Base-by-base conservation (phyloP, 2,113 vertebrate genomes). In the Tragelaphus buxtoni region DNA sequence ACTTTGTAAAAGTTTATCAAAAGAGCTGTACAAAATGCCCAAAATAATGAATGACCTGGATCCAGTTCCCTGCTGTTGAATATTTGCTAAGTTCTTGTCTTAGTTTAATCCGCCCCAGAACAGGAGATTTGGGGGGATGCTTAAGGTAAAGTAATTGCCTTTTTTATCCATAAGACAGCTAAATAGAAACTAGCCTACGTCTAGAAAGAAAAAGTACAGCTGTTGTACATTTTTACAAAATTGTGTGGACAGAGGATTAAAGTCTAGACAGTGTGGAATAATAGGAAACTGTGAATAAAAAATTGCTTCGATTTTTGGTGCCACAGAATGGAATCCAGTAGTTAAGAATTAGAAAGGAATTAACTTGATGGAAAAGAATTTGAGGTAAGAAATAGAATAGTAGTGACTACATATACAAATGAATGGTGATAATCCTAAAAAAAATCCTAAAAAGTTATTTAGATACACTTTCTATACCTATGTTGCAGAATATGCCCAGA, bases 291-390 rank as follows among this genome's bases (percentile, higher is more conserved):
- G 60, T 56, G 60, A 97, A 53, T 60, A 30, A 95, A 91, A 47
- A 83, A 56, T 65, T 72, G 82, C 32, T 95, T 91, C 69, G 10
- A 63, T 93, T 81, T 94, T 94, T 81, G 72, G 49, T 91, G 72
- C 56, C 77, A 55, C 47, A 89, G 26, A 81, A 18, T 92, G 8
- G 58, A 87, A 92, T 88, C 51, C 4, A 86, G 30, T 51, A 82
- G 32, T 80, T 84, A 76, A 61, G 32, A 86, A 60, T 96, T 96
- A 17, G 65, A 55, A 85, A 90, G 60, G 85, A 91, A 90, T 88
- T 94, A 22, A 26, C 30, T 86, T 61, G 42, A 42, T 63, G 69
- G 86, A 90, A 93, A 61, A 92, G 63, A 81, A 5, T 79, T 24
- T 74, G 53, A 91, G 55, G 80, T 65, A 35, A 92, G 53, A 96